These are phyloP conservation scores for Dicerorhinus sumatrensis DNA, from an alignment of 2,113 vertebrate species.

Conservation along the genomic window DNA sequence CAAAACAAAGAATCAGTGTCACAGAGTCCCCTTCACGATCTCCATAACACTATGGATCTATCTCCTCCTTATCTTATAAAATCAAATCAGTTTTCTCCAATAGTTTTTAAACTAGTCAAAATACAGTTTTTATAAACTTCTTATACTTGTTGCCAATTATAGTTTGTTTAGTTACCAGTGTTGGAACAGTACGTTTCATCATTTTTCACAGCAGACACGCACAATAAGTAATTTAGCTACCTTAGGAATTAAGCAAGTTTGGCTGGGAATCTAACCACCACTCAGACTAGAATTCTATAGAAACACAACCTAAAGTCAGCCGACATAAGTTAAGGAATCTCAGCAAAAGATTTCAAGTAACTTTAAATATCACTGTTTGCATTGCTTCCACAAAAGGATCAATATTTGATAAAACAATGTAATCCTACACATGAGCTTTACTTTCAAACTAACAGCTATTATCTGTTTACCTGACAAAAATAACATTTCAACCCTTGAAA, in stretches of 20 bases:
- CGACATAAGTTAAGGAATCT: slow-evolving; percentile 23
- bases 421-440: neutral
- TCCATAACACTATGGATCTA: neutral
- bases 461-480: slow-evolving; percentile 26
- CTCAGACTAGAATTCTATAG: neutral
- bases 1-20: slow-evolving; percentile 39
- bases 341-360: slow-evolving; percentile 32
- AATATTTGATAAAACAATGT: slow-evolving; percentile 12
- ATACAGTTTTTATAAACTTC: neutral
- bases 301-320: slow-evolving; percentile 23
- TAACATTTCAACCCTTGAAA: neutral
- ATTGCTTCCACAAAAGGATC: slow-evolving; percentile 28
- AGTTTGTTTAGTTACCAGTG: neutral
- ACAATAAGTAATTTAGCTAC: slow-evolving; percentile 19
- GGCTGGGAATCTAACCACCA: neutral
- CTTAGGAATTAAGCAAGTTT: slow-evolving; percentile 30
- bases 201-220: slow-evolving; percentile 40
- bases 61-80: neutral
- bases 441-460: slow-evolving; percentile 33
- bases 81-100: neutral
- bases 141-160: neutral
- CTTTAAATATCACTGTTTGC: neutral
- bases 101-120: slow-evolving; percentile 27
- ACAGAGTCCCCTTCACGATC: neutral
- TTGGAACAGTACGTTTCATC: neutral